Evolutionary conservation across 2,888 invertebrate genomes (phyloP).

Genomic region (Dolichomitus sp.): DNA sequence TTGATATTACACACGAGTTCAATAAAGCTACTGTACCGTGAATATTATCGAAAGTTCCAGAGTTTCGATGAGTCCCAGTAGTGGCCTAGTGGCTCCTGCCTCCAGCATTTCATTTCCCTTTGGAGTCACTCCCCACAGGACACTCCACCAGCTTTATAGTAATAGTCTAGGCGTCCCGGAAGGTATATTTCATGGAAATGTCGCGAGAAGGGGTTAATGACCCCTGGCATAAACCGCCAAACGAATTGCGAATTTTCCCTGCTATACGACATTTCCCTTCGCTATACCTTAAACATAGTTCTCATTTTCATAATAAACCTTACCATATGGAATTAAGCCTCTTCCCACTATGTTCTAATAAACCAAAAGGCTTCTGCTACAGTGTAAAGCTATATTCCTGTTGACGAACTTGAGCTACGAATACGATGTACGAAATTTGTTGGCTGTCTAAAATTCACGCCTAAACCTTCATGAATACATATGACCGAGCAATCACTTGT

Average conservation of each 20-base stretch:
- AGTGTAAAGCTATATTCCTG: slow-evolving; percentile 1
- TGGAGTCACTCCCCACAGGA: not conserved
- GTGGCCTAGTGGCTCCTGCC: slow-evolving; percentile 30
- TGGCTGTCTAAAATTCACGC: slow-evolving; percentile 60
- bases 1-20: slow-evolving; percentile 22
- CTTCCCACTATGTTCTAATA: slow-evolving; percentile 42
- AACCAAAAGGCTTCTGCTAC: slow-evolving; percentile 23
- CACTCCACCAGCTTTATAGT: slow-evolving; percentile 13
- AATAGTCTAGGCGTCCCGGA: slow-evolving; percentile 18
- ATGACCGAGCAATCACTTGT: slow-evolving; percentile 67
- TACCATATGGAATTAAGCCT: not conserved
- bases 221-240: slow-evolving; percentile 22
- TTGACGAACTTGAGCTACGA: slow-evolving; percentile 44
- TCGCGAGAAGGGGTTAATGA: slow-evolving; percentile 37
- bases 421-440: slow-evolving; percentile 54
- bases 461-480: slow-evolving; percentile 65
- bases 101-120: not conserved
- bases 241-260: slow-evolving; percentile 30
- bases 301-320: slow-evolving; percentile 33
- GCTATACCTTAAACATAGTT: slow-evolving; percentile 18
- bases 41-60: slow-evolving; percentile 50
- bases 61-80: slow-evolving; percentile 40
- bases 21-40: slow-evolving; percentile 5
- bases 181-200: slow-evolving; percentile 39
- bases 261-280: not conserved